These are phyloP conservation scores for Cephalopachus bancanus DNA, from an alignment of 2,797 vertebrate species.

Conservation along the genomic window DNA sequence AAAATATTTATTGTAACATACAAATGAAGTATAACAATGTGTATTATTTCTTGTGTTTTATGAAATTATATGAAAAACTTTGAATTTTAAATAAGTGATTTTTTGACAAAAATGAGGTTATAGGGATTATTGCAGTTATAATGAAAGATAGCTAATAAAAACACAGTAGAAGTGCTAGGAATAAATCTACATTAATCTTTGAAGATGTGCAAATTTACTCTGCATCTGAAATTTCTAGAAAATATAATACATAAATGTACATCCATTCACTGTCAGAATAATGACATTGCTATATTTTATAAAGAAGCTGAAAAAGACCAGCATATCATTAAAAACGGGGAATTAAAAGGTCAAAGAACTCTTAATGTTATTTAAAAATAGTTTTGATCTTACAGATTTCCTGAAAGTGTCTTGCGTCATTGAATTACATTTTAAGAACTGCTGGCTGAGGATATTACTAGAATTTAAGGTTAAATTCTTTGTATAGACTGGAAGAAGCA, in stretches of 20 bases:
- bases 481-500: background rate
- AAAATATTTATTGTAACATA: background rate
- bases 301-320: background rate
- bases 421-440: background rate
- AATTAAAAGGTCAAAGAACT: background rate
- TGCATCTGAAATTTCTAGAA: constrained; percentile 26
- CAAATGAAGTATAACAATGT: background rate
- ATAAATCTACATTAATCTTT: constrained; percentile 2
- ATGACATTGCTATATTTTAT: background rate
- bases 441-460: background rate
- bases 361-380: background rate
- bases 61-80: background rate
- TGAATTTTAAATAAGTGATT: background rate
- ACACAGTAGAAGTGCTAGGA: background rate
- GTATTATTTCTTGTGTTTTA: background rate
- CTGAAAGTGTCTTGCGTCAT: background rate
- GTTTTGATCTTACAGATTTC: background rate
- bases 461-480: background rate
- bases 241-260: background rate
- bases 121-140: background rate
- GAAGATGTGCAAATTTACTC: constrained; percentile 21
- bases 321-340: background rate
- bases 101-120: background rate
- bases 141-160: background rate
- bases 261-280: background rate